Conservation (phyloP, 2,113 vertebrate species). For the Chitala chitala region DNA sequence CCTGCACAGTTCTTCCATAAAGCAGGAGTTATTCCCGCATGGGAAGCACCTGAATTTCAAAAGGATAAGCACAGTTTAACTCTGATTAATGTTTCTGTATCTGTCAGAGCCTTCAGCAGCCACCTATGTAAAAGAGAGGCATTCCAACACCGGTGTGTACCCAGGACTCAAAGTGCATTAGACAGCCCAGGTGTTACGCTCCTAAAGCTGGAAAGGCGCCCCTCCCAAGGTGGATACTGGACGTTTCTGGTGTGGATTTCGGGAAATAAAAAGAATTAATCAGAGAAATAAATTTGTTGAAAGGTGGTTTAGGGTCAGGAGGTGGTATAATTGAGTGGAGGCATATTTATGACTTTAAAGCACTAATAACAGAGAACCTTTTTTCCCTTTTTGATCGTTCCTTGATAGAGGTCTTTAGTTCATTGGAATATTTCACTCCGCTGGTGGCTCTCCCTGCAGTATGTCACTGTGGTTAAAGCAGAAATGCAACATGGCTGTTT, state of each 20-base stretch:
- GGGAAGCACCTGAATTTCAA: background rate
- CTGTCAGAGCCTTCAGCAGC: constrained; percentile 2
- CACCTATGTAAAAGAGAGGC: background rate
- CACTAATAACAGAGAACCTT: constrained; percentile 16
- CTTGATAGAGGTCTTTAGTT: constrained; percentile 10
- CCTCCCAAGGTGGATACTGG: constrained; percentile 27
- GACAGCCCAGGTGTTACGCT: background rate
- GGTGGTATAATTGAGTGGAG: constrained; percentile 58
- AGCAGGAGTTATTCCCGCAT: background rate
- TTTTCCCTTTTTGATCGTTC: background rate
- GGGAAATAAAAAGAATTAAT: constrained; percentile 66
- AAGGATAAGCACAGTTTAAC: background rate
- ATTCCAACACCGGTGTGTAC: background rate
- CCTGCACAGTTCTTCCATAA: background rate
- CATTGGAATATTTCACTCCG: background rate
- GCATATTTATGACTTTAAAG: background rate
- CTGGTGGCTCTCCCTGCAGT: background rate
- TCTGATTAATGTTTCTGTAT: background rate
- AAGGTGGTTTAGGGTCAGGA: constrained; percentile 62
- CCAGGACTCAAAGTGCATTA: background rate
- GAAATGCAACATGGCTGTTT: background rate
- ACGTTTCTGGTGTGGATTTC: too few species aligned
- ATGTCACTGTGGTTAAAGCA: background rate
- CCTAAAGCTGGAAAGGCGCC: constrained; percentile 19
- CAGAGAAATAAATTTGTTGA: constrained; percentile 65